Base-by-base conservation (phyloP, 2,797 vertebrate species). In the Hippopotamyrus pictus region DNA sequence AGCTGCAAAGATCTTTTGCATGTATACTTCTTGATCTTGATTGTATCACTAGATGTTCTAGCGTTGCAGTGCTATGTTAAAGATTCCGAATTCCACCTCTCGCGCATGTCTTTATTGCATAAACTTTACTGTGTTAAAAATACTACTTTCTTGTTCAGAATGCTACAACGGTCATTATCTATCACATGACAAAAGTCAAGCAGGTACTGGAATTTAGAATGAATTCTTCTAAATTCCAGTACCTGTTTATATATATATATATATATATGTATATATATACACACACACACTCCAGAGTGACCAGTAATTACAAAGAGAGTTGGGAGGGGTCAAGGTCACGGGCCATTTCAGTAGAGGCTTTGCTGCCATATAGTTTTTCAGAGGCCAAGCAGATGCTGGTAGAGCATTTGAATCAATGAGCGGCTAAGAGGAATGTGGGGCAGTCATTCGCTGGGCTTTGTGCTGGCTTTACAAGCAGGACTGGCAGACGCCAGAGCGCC, bases 401-500 rank as follows among this genome's bases (percentile, higher is more conserved):
- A 41, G 44, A 85, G 53, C 48, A 29, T 14, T 46, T 89, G 86
- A 90, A 89, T 90, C 90, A 89, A 76, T 79, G 88, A 37, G 50
- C 44, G 57, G 88, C 25, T 69, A 88, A 59, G 57, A 33, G 50
- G 84, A 83, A 53, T 46, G 88, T 14, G 53, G 88, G 37, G 33
- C 79, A 87, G 88, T 89, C 88, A 83, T 54, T 87, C 51, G 50
- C 51, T 0, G 19, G 65, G 82, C 53, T 79, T 59, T 89, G 54
- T 73, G 57, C n/a, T 29, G 59, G 1, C 25, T 59, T 73, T 48
- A 51, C 89, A 88, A 84, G 84, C 90, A 79, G 90, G 54, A 62
- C 90, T 92, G 91, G 91, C 84, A 88, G 82, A 53, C 17, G 41
- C 90, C 85, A 89, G 90, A 76, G 59, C n/a, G 90, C 90, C 85